Evolutionary conservation across 2,113 vertebrate genomes (phyloP).

Genomic region (Plecotus auritus): DNA sequence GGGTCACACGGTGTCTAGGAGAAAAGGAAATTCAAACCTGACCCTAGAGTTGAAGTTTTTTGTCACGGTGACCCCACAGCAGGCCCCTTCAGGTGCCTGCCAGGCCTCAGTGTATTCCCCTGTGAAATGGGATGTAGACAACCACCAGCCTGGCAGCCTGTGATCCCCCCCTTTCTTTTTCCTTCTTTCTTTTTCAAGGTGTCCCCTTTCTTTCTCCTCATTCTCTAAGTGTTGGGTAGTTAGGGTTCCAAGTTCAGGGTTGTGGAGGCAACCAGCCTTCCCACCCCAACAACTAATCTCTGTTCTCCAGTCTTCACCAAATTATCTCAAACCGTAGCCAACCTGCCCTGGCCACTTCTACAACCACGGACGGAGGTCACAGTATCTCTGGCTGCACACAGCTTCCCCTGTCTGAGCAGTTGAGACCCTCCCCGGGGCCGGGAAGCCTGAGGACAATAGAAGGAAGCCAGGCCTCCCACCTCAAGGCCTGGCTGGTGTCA

Average conservation of each 20-base stretch:
- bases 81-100: background rate
- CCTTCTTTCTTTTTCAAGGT: background rate
- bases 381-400: background rate
- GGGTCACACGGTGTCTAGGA: no score
- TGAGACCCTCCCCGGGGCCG: background rate
- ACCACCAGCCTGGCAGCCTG: background rate
- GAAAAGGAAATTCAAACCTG: background rate
- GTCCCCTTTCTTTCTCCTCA: background rate
- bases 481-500: background rate
- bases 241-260: background rate
- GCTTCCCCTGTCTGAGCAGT: background rate
- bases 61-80: background rate
- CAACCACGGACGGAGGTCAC: fast-evolving
- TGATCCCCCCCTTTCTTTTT: background rate
- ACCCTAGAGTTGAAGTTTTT: background rate
- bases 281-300: slow-evolving; percentile 2
- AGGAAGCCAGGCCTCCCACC: slow-evolving; percentile 32
- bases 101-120: background rate
- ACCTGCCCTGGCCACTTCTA: background rate
- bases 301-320: background rate
- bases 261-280: background rate
- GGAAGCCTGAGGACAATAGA: slow-evolving; percentile 42
- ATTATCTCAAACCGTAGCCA: background rate
- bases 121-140: background rate
- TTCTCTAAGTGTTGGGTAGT: background rate